phyloP scores from a whole-genome alignment of 2,797 vertebrate species.

The Enteromius radiatus region DNA sequence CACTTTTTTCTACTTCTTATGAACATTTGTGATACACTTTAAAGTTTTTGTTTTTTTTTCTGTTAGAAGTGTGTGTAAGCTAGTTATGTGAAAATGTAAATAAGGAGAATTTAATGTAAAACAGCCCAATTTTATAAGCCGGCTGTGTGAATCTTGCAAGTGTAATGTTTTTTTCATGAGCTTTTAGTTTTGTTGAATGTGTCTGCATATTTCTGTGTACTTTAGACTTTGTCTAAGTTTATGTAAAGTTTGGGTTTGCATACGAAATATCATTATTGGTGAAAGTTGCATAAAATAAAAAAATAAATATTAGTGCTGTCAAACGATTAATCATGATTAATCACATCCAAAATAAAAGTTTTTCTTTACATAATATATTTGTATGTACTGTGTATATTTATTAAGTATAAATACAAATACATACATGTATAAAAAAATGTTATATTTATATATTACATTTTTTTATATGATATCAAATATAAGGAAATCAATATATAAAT shows the following conservation, averaged over 20 bases:
- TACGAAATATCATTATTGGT: not conserved
- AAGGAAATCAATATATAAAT: too few species aligned
- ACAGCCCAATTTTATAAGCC: not conserved
- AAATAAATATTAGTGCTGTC: too few species aligned
- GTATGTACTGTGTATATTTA: too few species aligned
- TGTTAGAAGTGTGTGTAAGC: not conserved
- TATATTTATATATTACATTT: too few species aligned
- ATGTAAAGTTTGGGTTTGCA: not conserved
- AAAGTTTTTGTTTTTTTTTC: not conserved
- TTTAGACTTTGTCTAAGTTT: not conserved
- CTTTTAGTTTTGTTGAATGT: not conserved
- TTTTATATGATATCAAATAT: too few species aligned
- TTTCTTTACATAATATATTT: too few species aligned
- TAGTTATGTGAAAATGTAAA: not conserved
- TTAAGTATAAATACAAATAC: too few species aligned
- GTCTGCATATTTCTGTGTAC: not conserved
- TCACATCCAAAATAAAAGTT: too few species aligned
- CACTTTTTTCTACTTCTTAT: not conserved
- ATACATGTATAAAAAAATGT: too few species aligned
- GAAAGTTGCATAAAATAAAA: not conserved
- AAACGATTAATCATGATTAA: too few species aligned
- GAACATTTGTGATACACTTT: not conserved
- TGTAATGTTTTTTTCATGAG: not conserved
- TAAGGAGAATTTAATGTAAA: not conserved
- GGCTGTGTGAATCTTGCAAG: not conserved